A percentile compares a stretch with the other conserved stretches of the same genome.
Conservation (phyloP, 2,113 vertebrate genomes). For the Chinchilla lanigera region DNA sequence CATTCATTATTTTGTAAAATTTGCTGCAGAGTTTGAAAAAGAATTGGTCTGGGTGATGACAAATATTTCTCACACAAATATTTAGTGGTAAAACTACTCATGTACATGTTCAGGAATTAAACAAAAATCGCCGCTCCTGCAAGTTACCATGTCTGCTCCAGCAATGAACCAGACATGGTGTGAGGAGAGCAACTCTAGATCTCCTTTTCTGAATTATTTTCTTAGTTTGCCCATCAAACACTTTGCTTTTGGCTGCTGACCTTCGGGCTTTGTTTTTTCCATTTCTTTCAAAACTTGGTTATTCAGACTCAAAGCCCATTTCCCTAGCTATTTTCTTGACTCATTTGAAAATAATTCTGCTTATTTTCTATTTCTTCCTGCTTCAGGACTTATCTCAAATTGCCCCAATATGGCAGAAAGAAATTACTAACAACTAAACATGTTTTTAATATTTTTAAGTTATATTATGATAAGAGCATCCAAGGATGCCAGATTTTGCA, state of each 20-base stretch:
- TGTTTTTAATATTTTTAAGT: conserved; percentile 8
- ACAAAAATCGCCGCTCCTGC: background rate
- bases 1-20: background rate
- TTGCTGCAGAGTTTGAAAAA: background rate
- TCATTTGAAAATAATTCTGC: conserved; percentile 28
- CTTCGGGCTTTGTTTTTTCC: background rate
- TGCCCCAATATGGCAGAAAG: background rate
- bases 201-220: background rate
- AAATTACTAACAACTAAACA: background rate
- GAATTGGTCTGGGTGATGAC: background rate
- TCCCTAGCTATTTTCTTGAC: background rate
- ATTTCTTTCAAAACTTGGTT: background rate
- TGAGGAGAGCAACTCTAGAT: background rate
- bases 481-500: background rate
- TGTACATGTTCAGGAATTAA: background rate
- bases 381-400: background rate
- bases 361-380: background rate
- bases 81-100: background rate
- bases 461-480: background rate
- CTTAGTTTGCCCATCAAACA: background rate
- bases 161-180: background rate
- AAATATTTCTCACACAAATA: background rate
- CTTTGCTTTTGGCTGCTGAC: background rate
- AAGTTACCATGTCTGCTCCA: background rate
- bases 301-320: background rate